Evolutionary conservation across 2,888 invertebrate species (phyloP).

Genomic region (Lamellibrachia columna): DNA sequence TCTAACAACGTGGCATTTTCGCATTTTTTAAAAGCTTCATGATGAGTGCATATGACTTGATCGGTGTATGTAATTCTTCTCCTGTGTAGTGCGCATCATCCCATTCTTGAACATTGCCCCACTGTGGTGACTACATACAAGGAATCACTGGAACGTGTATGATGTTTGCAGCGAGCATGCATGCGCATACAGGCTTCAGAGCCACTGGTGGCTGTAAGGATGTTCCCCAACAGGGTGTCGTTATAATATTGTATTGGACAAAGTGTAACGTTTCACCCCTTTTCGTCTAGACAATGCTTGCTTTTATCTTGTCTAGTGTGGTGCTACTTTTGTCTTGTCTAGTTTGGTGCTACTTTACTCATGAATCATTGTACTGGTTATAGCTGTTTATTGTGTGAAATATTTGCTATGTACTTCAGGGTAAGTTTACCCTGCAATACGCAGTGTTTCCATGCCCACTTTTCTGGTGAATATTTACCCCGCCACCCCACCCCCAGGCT

Average conservation of each 20-base stretch:
- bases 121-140: not conserved
- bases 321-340: not conserved
- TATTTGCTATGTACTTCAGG: not conserved
- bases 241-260: not conserved
- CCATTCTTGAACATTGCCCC: too few relatives aligned
- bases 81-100: too few relatives aligned
- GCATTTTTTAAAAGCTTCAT: not conserved
- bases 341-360: not conserved
- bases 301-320: not conserved
- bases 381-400: too few relatives aligned
- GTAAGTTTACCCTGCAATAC: not conserved
- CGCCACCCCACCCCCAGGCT: not conserved
- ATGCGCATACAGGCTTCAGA: not conserved
- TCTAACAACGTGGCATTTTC: not conserved
- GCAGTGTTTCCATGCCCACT: not conserved
- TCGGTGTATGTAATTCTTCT: not conserved
- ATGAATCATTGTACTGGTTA: not conserved
- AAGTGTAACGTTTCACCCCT: not conserved
- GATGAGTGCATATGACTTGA: not conserved
- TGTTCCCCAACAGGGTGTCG: not conserved
- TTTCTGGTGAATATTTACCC: not conserved
- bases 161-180: not conserved
- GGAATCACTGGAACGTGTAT: not conserved
- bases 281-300: not conserved
- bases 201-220: not conserved